Conservation (phyloP, 2,797 vertebrate species). For the Fundulus diaphanus region DNA sequence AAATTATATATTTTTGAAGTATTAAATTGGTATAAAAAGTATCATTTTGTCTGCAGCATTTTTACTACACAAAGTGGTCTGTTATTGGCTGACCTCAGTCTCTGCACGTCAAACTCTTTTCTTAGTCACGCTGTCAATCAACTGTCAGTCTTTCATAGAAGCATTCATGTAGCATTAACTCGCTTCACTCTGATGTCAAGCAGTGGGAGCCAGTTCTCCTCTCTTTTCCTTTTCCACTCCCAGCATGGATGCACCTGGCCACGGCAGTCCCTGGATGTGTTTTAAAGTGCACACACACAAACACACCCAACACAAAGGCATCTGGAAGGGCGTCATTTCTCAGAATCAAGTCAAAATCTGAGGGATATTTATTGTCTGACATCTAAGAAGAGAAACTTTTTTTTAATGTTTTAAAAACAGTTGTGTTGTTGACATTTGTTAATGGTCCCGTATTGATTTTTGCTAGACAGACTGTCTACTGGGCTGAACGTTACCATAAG, state of each 20-base stretch:
- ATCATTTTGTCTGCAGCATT: background rate
- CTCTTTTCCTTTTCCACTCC: constrained; percentile 53
- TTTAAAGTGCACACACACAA: constrained; percentile 13
- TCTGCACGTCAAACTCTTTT: constrained; percentile 5
- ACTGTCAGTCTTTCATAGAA: constrained; percentile 42
- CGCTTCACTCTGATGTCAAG: constrained; percentile 48
- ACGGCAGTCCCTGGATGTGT: constrained; percentile 29
- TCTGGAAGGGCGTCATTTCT: constrained; percentile 10
- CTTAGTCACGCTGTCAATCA: constrained; percentile 53
- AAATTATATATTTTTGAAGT: background rate
- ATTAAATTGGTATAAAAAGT: background rate
- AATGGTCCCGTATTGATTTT: constrained; percentile 67
- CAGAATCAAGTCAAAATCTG: background rate
- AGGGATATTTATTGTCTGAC: constrained; percentile 1
- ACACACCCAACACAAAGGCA: background rate
- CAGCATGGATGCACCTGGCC: constrained; percentile 46
- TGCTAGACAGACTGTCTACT: constrained; percentile 63
- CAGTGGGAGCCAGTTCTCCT: constrained; percentile 34
- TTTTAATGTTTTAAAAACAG: constrained; percentile 33
- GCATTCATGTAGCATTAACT: constrained; percentile 43
- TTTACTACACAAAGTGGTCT: background rate
- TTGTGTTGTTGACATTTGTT: constrained; percentile 63
- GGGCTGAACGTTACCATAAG: constrained; percentile 54
- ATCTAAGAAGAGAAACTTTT: background rate
- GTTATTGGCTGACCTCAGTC: background rate